These are phyloP conservation scores for Bothrops jararaca DNA, from an alignment of 2,113 vertebrate species.

Conservation along the genomic window DNA sequence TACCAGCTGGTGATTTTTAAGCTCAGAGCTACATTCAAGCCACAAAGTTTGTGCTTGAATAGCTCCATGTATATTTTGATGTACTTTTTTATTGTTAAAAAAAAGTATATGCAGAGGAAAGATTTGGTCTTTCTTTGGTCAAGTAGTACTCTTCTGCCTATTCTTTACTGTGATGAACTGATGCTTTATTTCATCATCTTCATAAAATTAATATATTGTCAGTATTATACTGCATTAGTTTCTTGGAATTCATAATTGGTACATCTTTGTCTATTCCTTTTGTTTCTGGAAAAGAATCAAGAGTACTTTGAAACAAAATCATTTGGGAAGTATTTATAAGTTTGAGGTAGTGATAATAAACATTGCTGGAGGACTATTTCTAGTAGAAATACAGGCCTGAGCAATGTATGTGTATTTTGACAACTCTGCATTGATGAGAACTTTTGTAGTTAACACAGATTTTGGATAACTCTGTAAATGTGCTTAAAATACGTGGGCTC, in stretches of 20 bases:
- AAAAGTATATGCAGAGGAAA: background rate
- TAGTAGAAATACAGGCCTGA: background rate
- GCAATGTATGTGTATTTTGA: background rate
- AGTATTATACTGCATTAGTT: background rate
- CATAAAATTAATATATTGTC: background rate
- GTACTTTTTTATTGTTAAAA: background rate
- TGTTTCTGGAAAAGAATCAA: background rate
- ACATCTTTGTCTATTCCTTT: background rate
- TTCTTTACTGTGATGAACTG: background rate
- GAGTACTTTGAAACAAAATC: background rate
- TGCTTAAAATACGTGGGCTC: background rate
- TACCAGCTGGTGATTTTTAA: background rate
- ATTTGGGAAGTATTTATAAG: background rate
- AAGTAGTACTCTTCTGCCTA: background rate
- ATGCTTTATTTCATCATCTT: background rate
- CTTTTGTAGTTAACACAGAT: background rate
- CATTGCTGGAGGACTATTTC: background rate
- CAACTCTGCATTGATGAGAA: background rate
- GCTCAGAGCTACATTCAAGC: background rate
- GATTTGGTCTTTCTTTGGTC: background rate
- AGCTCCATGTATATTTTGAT: background rate
- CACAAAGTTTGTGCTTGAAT: background rate
- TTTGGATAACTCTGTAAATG: background rate
- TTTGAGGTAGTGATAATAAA: background rate
- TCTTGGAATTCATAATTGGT: background rate